These are phyloP conservation scores for Bucco capensis DNA, from an alignment of 2,113 vertebrate genomes.

Conservation along the genomic window DNA sequence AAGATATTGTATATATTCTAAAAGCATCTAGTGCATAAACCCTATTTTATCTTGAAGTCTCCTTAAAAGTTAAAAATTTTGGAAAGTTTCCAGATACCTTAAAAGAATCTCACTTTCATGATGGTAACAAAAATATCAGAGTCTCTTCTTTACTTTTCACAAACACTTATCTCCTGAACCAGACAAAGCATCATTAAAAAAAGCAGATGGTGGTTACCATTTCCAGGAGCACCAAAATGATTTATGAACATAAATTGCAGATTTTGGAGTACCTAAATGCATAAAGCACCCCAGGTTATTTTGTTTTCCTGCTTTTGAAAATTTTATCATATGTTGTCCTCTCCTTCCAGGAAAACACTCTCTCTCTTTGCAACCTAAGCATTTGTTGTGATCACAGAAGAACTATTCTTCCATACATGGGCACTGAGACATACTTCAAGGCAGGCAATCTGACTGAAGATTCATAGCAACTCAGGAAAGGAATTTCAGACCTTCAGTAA, in stretches of 20 bases:
- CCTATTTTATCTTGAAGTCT: neutral
- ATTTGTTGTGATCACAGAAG: neutral
- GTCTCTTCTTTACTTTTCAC: neutral
- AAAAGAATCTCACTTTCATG: neutral
- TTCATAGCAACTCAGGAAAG: neutral
- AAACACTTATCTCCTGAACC: neutral
- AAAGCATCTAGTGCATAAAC: neutral
- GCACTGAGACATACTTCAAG: neutral
- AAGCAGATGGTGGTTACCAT: conserved; percentile 24
- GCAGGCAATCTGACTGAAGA: neutral
- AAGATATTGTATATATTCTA: neutral
- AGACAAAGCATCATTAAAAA: neutral
- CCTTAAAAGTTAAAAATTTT: neutral
- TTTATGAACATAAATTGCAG: neutral
- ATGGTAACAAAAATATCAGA: neutral
- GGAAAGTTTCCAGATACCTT: neutral
- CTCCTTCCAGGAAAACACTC: neutral
- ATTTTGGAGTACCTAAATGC: neutral
- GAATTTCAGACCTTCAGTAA: neutral
- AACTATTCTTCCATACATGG: neutral
- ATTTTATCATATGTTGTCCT: neutral
- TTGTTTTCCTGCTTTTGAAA: neutral
- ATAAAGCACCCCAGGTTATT: neutral
- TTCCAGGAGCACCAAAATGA: neutral
- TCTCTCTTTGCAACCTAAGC: neutral